A percentile compares a stretch with the other conserved stretches of the same genome.
These are phyloP conservation scores for Brachionus angularis DNA, from an alignment of 1,140 invertebrate genomes.

Conservation along the genomic window DNA sequence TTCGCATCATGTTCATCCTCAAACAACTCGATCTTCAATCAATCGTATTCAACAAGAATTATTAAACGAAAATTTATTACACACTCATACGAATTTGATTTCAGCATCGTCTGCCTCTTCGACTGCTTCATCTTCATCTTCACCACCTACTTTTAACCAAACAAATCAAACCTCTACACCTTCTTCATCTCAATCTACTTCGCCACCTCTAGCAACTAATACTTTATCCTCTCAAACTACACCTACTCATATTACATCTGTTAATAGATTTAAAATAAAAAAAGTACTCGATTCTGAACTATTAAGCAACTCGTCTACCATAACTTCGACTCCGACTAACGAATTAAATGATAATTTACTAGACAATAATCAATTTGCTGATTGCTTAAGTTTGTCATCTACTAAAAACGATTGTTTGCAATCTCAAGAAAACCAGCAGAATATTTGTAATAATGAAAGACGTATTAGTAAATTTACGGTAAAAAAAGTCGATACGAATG, in stretches of 20 bases:
- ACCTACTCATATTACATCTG: neutral
- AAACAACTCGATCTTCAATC: too few species aligned
- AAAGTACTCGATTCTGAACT: constrained; percentile 15
- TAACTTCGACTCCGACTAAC: neutral
- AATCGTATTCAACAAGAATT: too few species aligned
- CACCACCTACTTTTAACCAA: constrained; percentile 16
- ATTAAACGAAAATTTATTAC: neutral
- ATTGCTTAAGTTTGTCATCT: too few species aligned
- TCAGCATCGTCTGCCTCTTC: constrained; percentile 4
- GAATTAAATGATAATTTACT: neutral
- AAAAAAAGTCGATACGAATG: constrained; percentile 37
- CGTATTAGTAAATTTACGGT: constrained; percentile 42
- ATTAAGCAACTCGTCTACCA: neutral
- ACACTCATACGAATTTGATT: neutral
- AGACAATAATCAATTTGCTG: too few species aligned
- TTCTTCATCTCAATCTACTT: neutral
- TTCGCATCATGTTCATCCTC: too few species aligned
- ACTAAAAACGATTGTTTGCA: too few species aligned
- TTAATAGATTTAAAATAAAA: neutral
- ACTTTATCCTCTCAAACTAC: neutral
- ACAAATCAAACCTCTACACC: neutral
- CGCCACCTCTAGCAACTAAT: constrained; percentile 17
- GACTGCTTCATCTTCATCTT: constrained; percentile 8
- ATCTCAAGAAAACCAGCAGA: neutral
- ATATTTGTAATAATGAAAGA: too few species aligned